Evolutionary conservation across 2,888 invertebrate genomes (phyloP).

Genomic region (Xestia rhomboidea): DNA sequence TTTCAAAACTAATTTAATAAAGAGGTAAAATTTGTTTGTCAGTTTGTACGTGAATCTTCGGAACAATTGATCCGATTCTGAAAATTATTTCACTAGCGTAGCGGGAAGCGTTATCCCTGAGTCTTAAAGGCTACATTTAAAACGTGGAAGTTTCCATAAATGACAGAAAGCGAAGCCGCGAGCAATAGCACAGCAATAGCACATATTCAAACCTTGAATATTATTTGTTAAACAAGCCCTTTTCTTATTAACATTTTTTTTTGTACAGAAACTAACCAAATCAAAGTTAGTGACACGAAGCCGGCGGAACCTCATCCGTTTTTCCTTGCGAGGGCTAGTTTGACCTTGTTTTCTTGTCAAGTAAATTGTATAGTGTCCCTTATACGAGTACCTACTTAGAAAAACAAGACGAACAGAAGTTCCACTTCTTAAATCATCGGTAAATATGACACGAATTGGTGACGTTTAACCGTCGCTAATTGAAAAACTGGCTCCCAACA

Average conservation of each 20-base stretch:
- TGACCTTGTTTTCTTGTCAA: conserved; percentile 68
- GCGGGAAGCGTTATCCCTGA: too few species aligned
- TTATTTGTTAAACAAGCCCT: background rate
- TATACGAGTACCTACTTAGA: conserved; percentile 21
- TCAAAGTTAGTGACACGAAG: conserved; percentile 34
- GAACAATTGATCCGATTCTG: too few species aligned
- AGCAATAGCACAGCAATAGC: too few species aligned
- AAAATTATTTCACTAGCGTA: too few species aligned
- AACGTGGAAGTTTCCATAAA: too few species aligned
- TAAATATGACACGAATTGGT: background rate
- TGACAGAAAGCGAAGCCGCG: too few species aligned
- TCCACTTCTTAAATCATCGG: background rate
- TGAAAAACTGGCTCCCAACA: background rate
- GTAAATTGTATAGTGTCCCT: conserved; percentile 58
- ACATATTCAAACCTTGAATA: background rate
- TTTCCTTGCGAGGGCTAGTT: conserved; percentile 54
- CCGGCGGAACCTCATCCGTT: conserved; percentile 40
- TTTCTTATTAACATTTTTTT: background rate
- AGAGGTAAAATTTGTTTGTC: too few species aligned
- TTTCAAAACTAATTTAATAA: background rate
- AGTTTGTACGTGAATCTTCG: too few species aligned
- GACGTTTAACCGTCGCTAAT: background rate
- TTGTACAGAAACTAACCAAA: conserved; percentile 26
- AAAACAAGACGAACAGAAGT: conserved; percentile 14
- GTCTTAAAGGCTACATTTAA: too few species aligned